Evolutionary conservation across 2,113 vertebrate species (phyloP).

Genomic region (Cyrtonyx montezumae): DNA sequence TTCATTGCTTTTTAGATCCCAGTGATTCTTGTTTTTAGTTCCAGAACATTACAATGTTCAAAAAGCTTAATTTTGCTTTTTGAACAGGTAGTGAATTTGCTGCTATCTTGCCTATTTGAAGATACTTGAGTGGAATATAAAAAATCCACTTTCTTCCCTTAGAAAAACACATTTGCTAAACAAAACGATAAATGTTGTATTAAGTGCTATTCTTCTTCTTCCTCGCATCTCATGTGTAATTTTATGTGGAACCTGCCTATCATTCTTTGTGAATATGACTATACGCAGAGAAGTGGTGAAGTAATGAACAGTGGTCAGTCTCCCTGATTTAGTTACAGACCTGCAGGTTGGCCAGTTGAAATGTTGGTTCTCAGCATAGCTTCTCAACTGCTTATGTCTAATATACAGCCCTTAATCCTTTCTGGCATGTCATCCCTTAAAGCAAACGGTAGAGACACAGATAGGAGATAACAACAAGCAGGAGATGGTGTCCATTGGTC

Average conservation of each 20-base stretch:
- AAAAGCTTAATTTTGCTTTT: background rate
- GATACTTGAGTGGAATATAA: background rate
- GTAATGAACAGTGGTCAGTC: background rate
- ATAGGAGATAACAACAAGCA: background rate
- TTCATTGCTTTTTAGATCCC: background rate
- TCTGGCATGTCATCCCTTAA: background rate
- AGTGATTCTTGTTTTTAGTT: background rate
- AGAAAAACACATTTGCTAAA: background rate
- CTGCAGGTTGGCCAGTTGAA: background rate
- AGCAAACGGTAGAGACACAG: background rate
- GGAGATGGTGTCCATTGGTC: background rate
- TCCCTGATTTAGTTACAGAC: background rate
- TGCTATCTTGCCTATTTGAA: background rate
- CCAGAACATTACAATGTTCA: background rate
- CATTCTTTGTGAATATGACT: background rate
- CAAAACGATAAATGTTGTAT: background rate
- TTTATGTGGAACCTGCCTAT: background rate
- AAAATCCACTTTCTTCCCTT: background rate
- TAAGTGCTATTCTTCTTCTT: background rate
- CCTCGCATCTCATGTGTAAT: background rate
- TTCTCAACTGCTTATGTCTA: background rate
- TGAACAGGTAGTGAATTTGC: background rate
- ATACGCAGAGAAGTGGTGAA: background rate
- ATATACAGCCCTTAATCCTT: background rate
- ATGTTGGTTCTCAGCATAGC: background rate